phyloP scores from a whole-genome alignment of 1,140 invertebrate genomes.

The Drosophila hydei region DNA sequence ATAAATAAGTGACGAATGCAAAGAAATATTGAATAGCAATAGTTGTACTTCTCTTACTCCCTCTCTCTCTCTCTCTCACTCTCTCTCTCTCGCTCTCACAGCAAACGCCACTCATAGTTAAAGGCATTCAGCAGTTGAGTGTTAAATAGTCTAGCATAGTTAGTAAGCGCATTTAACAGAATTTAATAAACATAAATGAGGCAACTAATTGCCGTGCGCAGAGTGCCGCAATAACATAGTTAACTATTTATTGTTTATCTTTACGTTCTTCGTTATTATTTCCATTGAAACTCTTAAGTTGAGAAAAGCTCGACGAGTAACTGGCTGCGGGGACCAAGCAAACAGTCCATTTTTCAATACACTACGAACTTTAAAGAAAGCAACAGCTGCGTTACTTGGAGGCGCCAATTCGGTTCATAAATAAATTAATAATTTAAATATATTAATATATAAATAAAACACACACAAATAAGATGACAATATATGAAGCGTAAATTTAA shows the following conservation, averaged over 20 bases:
- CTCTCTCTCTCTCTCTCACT: constrained; percentile 6
- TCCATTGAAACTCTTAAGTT: too few relatives aligned
- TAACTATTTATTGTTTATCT: constrained; percentile 25
- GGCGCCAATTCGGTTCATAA: constrained; percentile 15
- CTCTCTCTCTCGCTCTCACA: constrained; percentile 4
- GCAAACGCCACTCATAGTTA: constrained; percentile 58
- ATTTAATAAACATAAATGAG: constrained; percentile 38
- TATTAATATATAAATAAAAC: constrained; percentile 16
- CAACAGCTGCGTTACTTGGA: background rate
- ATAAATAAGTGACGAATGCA: constrained; percentile 18
- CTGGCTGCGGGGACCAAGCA: constrained; percentile 19
- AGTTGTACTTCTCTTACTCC: constrained; percentile 7
- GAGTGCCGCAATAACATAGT: constrained; percentile 44
- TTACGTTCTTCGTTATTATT: background rate
- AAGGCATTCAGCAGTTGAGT: constrained; percentile 60
- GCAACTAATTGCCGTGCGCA: constrained; percentile 14
- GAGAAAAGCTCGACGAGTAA: too few relatives aligned
- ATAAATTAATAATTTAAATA: constrained; percentile 33
- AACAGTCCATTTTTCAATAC: constrained; percentile 27
- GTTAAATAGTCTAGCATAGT: constrained; percentile 45
- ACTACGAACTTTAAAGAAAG: background rate
- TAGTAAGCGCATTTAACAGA: constrained; percentile 53
- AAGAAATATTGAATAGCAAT: constrained; percentile 22
- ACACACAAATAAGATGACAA: constrained; percentile 46
- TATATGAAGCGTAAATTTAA: constrained; percentile 46